These are phyloP conservation scores for Balaeniceps rex DNA, from an alignment of 2,113 vertebrate species.

Conservation along the genomic window DNA sequence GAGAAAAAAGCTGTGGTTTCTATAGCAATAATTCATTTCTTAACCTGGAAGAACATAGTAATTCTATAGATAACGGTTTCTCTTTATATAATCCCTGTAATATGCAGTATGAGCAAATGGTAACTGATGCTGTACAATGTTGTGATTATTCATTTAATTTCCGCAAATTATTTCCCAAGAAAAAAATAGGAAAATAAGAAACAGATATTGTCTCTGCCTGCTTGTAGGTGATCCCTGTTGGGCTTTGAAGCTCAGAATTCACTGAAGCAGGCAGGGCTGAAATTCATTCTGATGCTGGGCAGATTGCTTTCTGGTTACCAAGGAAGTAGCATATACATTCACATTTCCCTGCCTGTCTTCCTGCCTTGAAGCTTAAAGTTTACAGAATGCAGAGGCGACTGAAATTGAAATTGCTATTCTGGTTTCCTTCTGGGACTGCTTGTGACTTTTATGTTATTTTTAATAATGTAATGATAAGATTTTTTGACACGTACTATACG, in stretches of 20 bases:
- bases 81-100: not conserved
- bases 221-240: not conserved
- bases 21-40: constrained; percentile 51
- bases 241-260: not conserved
- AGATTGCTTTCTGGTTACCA: not conserved
- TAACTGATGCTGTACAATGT: not conserved
- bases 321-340: not conserved
- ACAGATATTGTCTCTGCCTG: not conserved
- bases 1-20: constrained; percentile 33
- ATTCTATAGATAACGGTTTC: not conserved
- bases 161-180: not conserved
- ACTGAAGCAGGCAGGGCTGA: not conserved
- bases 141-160: not conserved
- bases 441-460: constrained; percentile 38
- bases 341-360: not conserved
- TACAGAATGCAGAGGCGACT: not conserved
- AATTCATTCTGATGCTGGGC: not conserved
- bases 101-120: not conserved
- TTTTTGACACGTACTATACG: not conserved
- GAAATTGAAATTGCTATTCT: not conserved
- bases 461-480: constrained; percentile 5
- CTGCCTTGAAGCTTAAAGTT: not conserved
- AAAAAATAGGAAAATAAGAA: not conserved
- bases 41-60: not conserved
- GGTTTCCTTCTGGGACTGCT: constrained; percentile 32